A percentile compares a stretch with the other conserved stretches of the same genome.
These are phyloP conservation scores for Myanophis thanlyinensis DNA, from an alignment of 2,113 vertebrate species.

Conservation along the genomic window DNA sequence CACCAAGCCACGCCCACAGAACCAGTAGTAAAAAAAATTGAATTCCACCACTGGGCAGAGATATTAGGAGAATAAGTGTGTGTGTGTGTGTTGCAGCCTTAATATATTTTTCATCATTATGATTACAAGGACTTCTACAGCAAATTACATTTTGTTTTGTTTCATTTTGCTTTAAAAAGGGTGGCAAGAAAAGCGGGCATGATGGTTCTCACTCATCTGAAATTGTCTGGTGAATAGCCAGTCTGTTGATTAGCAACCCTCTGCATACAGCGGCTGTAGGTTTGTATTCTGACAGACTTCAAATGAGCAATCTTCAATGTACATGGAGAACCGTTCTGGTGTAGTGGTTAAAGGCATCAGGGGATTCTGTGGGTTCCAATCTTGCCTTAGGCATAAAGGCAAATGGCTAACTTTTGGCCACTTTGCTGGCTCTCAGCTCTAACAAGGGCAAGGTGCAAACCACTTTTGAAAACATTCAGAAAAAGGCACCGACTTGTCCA, in stretches of 20 bases:
- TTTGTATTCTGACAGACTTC: conserved; percentile 12
- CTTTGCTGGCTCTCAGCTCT: not conserved
- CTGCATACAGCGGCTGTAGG: not conserved
- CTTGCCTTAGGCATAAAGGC: not conserved
- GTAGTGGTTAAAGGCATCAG: not conserved
- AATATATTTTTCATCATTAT: not conserved
- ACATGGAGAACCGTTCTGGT: not conserved
- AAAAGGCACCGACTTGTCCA: not conserved
- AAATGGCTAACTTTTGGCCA: not conserved
- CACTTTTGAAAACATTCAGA: not conserved
- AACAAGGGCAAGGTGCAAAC: not conserved
- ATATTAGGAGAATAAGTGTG: too few relatives aligned
- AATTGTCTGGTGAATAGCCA: not conserved
- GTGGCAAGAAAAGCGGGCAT: not conserved
- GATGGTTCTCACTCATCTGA: not conserved
- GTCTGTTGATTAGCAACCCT: not conserved
- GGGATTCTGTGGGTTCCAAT: not conserved
- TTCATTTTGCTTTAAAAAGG: not conserved
- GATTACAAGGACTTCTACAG: not conserved
- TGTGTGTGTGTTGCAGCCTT: not conserved
- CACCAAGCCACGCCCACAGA: too few relatives aligned
- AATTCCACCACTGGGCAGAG: too few relatives aligned
- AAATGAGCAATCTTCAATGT: conserved; percentile 31
- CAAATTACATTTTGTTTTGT: not conserved
- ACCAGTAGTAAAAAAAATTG: too few relatives aligned